Percentiles rank a stretch among this genome's conserved stretches.
These are phyloP conservation scores for Drosophila melanogaster DNA, from an alignment of 1,140 invertebrate species.

Conservation along the genomic window Release_6_plus_ISO1_MT NC_004354.4:19727001-19727500, in stretches of 20 bases:
- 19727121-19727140: conserved; percentile 40
- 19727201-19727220: conserved; percentile 32
- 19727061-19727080: conserved; percentile 43
- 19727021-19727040: conserved; percentile 14
- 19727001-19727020: conserved; percentile 29
- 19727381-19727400: conserved; percentile 57
- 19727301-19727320: background rate
- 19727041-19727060: conserved; percentile 32
- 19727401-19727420: conserved; percentile 39
- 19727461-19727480: conserved; percentile 8
- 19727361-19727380: conserved; percentile 52
- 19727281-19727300: background rate
- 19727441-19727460: conserved; percentile 27
- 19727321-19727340: background rate
- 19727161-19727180: conserved; percentile 54
- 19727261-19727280: conserved; percentile 1
- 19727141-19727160: conserved; percentile 49
- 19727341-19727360: conserved; percentile 13
- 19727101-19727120: conserved; percentile 23
- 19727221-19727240: conserved; percentile 10
- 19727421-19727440: background rate
- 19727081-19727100: conserved; percentile 35
- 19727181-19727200: conserved; percentile 45
- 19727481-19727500: conserved; percentile 7
- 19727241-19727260: conserved; percentile 24